Conservation (phyloP, 2,797 vertebrate genomes). For the Molossus molossus region DNA sequence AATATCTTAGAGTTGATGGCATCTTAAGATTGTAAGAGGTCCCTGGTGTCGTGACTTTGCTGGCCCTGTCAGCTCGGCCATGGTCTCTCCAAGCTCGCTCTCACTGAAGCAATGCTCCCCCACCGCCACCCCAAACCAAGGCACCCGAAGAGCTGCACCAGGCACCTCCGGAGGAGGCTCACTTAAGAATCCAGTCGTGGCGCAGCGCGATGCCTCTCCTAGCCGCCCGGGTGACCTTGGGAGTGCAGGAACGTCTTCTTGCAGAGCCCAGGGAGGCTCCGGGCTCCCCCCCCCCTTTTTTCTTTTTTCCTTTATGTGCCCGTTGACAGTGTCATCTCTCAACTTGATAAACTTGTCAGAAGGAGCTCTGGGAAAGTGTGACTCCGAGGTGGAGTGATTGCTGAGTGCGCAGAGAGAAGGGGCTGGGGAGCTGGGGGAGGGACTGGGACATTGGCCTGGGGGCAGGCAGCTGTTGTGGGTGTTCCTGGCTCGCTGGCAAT, state of each 20-base stretch:
- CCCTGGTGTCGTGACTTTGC: conserved; percentile 84
- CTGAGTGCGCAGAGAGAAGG: conserved; percentile 33
- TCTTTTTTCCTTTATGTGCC: conserved; percentile 48
- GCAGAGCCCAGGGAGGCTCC: conserved; percentile 62
- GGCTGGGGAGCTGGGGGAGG: conserved; percentile 5
- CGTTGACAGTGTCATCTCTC: conserved; percentile 87
- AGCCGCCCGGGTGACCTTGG: conserved; percentile 83
- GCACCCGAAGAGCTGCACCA: neutral
- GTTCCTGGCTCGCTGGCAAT: neutral
- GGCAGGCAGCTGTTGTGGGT: conserved; percentile 46
- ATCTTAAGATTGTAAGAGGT: conserved; percentile 88
- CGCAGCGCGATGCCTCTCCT: conserved; percentile 76
- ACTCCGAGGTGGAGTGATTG: conserved; percentile 28
- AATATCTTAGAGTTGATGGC: conserved; percentile 89
- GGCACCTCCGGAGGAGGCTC: neutral
- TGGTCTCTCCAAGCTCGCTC: conserved; percentile 83
- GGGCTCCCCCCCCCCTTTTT: neutral
- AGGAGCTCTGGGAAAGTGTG: conserved; percentile 66
- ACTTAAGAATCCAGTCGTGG: conserved; percentile 66
- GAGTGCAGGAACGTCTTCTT: conserved; percentile 83
- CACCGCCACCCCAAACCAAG: neutral
- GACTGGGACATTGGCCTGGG: neutral
- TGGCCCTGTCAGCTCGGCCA: conserved; percentile 87
- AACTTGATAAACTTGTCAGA: conserved; percentile 80
- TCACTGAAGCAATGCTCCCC: conserved; percentile 64